A percentile compares a stretch with the other conserved stretches of the same genome.
Conservation (phyloP, 2,888 invertebrate species). For the Elmis aenea region DNA sequence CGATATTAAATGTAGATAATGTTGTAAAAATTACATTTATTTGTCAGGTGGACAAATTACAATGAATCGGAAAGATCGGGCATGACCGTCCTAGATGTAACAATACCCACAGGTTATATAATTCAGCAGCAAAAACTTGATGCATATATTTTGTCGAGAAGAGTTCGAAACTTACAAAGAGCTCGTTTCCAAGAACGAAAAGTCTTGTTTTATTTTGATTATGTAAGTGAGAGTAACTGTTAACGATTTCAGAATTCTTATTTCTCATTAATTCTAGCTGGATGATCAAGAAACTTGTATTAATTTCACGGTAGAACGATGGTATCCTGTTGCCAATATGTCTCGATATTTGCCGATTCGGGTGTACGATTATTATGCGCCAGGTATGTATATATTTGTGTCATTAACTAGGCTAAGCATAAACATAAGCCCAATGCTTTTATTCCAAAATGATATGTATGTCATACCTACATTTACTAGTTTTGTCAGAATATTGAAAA, state of each 20-base stretch:
- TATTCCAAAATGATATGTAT: no score
- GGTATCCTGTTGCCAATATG: constrained; percentile 96
- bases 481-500: no score
- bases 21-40: no score
- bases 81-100: constrained; percentile 80
- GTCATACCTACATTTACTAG: no score
- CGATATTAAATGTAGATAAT: no score
- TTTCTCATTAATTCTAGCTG: constrained; percentile 53
- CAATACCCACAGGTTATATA: constrained; percentile 87
- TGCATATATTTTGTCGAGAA: constrained; percentile 72
- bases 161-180: constrained; percentile 75
- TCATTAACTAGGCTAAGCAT: no score
- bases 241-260: constrained; percentile 7
- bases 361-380: constrained; percentile 94
- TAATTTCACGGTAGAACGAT: constrained; percentile 87
- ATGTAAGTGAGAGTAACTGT: constrained; percentile 56
- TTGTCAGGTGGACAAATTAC: constrained; percentile 71
- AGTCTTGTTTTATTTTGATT: constrained; percentile 90
- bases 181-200: constrained; percentile 78
- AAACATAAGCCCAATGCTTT: no score
- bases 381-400: constrained; percentile 68
- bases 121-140: constrained; percentile 87
- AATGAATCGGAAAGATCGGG: constrained; percentile 81
- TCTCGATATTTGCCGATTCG: constrained; percentile 84
- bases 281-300: constrained; percentile 82